A percentile compares a stretch with the other conserved stretches of the same genome.
These are phyloP conservation scores for Potamilus streckersoni DNA, from an alignment of 1,140 invertebrate genomes.

Conservation along the genomic window DNA sequence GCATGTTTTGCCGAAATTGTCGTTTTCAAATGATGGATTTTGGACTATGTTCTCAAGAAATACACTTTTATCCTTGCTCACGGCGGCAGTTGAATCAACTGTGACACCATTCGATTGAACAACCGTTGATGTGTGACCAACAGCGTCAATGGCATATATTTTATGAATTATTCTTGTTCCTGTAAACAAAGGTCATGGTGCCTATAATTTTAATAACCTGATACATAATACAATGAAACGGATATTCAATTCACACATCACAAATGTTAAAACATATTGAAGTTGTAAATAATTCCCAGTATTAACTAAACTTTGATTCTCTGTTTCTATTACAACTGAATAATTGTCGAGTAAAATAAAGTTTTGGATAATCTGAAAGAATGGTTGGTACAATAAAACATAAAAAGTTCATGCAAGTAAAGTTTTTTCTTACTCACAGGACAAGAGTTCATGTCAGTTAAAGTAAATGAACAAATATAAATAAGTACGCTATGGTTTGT, in stretches of 20 bases:
- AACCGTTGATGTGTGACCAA: slow-evolving; percentile 36
- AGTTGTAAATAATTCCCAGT: too few relatives aligned
- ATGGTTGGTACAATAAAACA: too few relatives aligned
- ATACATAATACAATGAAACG: neutral
- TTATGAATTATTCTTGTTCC: neutral
- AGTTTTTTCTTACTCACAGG: too few relatives aligned
- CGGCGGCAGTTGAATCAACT: slow-evolving; percentile 42
- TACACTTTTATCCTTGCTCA: slow-evolving; percentile 13
- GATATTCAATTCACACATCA: neutral
- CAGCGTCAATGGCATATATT: slow-evolving; percentile 35
- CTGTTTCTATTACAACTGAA: too few relatives aligned
- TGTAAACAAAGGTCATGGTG: neutral
- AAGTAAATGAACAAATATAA: too few relatives aligned
- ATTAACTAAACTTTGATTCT: too few relatives aligned
- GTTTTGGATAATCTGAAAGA: too few relatives aligned
- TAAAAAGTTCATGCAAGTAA: too few relatives aligned
- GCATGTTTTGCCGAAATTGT: neutral
- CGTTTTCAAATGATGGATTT: slow-evolving; percentile 47
- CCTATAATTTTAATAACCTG: neutral
- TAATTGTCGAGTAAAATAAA: too few relatives aligned
- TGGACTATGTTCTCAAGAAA: slow-evolving; percentile 32
- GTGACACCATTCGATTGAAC: slow-evolving; percentile 47
- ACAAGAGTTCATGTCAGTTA: too few relatives aligned
- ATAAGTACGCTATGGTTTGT: too few relatives aligned
- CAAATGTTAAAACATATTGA: neutral